Evolutionary conservation across 2,888 invertebrate species (phyloP).

Genomic region (Meiosimyza decipiens): DNA sequence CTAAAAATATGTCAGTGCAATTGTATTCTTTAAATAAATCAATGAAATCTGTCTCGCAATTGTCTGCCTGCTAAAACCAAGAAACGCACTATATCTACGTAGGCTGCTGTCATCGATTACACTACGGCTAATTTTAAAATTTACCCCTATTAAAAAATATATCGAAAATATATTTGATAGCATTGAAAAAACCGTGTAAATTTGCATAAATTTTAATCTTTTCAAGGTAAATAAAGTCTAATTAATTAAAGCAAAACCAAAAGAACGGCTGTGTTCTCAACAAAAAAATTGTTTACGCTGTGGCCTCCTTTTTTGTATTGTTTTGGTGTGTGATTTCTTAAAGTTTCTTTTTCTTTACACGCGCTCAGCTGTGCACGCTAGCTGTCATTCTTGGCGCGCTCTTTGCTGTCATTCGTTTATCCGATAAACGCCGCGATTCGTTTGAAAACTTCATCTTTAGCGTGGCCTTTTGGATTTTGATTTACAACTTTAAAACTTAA

Average conservation of each 20-base stretch:
- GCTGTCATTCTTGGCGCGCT: slow-evolving; percentile 1
- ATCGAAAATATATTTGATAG: too few relatives aligned
- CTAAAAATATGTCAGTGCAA: too few relatives aligned
- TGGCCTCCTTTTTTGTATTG: slow-evolving; percentile 3
- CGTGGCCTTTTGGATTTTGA: background rate
- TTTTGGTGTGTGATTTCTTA: background rate
- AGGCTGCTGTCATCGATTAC: too few relatives aligned
- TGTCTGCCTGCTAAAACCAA: too few relatives aligned
- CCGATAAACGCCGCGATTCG: background rate
- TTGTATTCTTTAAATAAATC: too few relatives aligned
- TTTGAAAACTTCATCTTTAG: too few relatives aligned
- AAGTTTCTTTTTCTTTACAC: background rate
- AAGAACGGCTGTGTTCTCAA: background rate
- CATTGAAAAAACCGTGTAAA: background rate
- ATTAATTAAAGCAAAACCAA: background rate
- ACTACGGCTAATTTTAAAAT: too few relatives aligned
- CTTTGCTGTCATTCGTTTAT: background rate
- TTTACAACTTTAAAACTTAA: too few relatives aligned
- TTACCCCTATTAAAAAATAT: too few relatives aligned
- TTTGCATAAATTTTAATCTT: slow-evolving; percentile 7
- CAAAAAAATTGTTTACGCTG: slow-evolving; percentile 6
- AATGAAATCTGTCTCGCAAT: too few relatives aligned
- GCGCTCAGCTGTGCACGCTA: slow-evolving; percentile 13
- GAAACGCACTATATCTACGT: too few relatives aligned
- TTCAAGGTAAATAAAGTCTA: slow-evolving; percentile 2